Evolutionary conservation across 2,797 vertebrate species (phyloP), one percentile per base, ranked within the genome.

Genomic region (Lagocephalus sceleratus): DNA sequence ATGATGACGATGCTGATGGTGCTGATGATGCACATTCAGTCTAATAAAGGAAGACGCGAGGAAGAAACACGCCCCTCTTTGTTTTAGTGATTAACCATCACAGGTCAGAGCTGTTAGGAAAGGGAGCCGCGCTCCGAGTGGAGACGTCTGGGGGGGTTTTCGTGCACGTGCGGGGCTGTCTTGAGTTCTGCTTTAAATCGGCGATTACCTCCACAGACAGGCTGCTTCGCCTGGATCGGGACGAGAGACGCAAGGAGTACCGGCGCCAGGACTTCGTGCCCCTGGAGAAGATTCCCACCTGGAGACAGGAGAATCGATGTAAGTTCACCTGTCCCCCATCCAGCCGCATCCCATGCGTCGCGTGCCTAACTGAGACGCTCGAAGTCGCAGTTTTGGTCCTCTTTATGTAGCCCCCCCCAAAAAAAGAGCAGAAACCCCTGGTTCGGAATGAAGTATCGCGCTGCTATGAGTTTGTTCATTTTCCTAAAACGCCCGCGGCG

Each of bases 201-300:
- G 12, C 14, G 32, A 12, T 35, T 5, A 35, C 38, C 29, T 73
- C 20, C 46, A 52, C 79, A 99, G 97, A 95, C 56, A 94, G 96
- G 78, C 90, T 97, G 71, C 87, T 96, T 76, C 89, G 90, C 86
- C 92, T 98, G 84, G 90, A 92, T 48, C 77, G 84, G 72, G 94
- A 97, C 46, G 95, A 96, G 54, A 93, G 94, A 64, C 95, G 94
- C 74, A 96, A 94, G 87, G 94, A 96, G 72, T 95, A 94, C 65
- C 62, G 85, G 63, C 91, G 92, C 60, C 81, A 84, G 75, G 92
- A 92, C 25, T 95, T 91, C 47, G 76, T 94, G 72, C 66, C 86
- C 0, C 60, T 98, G 91, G 93, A 93, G 68, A 86, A 85, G 79
- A 93, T 99, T 68, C 81, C 88, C 1, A 90, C 92, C 0, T 96